phyloP scores from a whole-genome alignment of 2,888 invertebrate species.

The Cyclophora punctaria region DNA sequence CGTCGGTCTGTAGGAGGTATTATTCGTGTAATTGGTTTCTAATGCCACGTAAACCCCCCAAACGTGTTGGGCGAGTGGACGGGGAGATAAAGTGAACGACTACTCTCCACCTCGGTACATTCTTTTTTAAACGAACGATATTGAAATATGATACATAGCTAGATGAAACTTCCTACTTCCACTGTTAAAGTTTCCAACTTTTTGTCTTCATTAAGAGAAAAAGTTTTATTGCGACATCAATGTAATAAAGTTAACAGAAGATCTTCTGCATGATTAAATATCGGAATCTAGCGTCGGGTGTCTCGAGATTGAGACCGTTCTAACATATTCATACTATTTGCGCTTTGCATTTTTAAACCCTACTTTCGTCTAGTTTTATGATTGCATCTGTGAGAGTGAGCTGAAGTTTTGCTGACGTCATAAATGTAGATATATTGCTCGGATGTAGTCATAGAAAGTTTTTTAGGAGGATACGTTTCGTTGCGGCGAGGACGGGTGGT shows the following conservation, averaged over 20 bases:
- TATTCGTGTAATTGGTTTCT: constrained; percentile 75
- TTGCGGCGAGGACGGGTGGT: constrained; percentile 36
- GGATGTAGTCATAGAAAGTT: constrained; percentile 5
- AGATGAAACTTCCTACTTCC: too few relatives aligned
- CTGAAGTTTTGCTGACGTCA: neutral
- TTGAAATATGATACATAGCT: neutral
- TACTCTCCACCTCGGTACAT: constrained; percentile 29
- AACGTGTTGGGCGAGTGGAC: constrained; percentile 71
- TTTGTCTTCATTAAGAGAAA: too few relatives aligned
- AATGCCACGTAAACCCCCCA: constrained; percentile 74
- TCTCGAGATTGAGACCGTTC: neutral
- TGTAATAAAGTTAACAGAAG: too few relatives aligned
- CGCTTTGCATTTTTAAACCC: too few relatives aligned
- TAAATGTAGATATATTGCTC: constrained; percentile 6
- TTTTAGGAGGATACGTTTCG: neutral
- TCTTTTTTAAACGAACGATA: constrained; percentile 5
- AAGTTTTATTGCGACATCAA: too few relatives aligned
- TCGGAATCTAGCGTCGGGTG: too few relatives aligned
- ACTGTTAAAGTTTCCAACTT: too few relatives aligned
- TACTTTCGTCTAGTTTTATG: too few relatives aligned
- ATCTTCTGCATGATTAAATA: too few relatives aligned
- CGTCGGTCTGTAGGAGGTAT: constrained; percentile 35
- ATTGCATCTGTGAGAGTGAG: too few relatives aligned
- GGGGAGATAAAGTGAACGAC: constrained; percentile 65
- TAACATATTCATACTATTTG: neutral